phyloP scores from a whole-genome alignment of 2,888 invertebrate genomes.

The Chaitophorus viminalis region DNA sequence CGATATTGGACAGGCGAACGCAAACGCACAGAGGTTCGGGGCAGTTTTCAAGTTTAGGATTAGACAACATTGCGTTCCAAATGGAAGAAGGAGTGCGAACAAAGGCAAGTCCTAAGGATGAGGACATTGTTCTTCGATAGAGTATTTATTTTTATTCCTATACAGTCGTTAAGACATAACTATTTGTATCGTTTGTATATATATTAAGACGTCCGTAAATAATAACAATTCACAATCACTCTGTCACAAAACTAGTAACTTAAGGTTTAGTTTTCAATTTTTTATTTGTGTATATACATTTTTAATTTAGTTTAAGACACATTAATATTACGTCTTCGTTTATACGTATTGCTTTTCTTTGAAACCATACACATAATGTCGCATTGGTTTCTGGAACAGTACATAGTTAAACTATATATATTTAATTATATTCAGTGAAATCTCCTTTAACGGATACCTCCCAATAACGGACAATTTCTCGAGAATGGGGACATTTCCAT shows the following conservation, averaged over 20 bases:
- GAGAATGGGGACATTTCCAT: background rate
- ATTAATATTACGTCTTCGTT: no score
- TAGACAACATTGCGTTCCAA: constrained; percentile 63
- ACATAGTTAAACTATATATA: no score
- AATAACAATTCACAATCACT: background rate
- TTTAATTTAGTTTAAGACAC: background rate
- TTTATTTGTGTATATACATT: background rate
- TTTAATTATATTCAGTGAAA: no score
- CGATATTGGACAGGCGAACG: constrained; percentile 62
- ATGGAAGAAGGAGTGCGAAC: constrained; percentile 45
- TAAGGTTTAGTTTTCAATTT: background rate
- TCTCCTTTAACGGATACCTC: no score
- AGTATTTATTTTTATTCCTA: constrained; percentile 32
- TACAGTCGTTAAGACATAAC: background rate
- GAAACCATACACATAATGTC: no score
- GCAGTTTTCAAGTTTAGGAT: constrained; percentile 58
- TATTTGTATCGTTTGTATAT: constrained; percentile 42
- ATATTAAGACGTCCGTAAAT: constrained; percentile 43
- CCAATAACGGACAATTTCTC: background rate
- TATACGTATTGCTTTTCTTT: no score
- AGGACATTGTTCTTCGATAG: background rate
- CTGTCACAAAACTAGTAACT: constrained; percentile 2
- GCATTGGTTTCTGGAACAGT: no score
- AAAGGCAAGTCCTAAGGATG: background rate
- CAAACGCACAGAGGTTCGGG: constrained; percentile 61